phyloP scores from a whole-genome alignment of 2,113 vertebrate species.

The Hippocampus abdominalis region DNA sequence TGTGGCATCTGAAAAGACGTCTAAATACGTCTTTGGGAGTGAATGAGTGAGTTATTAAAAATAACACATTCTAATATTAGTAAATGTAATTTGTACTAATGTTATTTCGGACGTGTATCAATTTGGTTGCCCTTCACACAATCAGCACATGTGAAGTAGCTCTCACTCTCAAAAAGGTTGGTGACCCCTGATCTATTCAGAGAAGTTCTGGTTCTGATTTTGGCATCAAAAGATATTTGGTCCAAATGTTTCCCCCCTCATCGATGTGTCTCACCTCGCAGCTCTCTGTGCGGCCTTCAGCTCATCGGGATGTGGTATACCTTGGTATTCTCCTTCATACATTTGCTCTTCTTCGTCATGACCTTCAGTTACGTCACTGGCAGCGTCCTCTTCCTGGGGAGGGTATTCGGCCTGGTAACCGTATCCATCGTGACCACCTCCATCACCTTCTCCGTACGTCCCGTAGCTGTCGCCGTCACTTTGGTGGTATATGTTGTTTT shows the following conservation, averaged over 20 bases:
- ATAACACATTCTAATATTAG: too few relatives aligned
- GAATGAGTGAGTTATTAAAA: too few relatives aligned
- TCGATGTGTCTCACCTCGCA: slow-evolving; percentile 49
- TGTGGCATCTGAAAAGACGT: too few relatives aligned
- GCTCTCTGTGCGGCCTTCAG: slow-evolving; percentile 76
- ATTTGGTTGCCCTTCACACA: too few relatives aligned
- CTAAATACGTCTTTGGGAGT: too few relatives aligned
- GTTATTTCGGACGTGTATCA: too few relatives aligned
- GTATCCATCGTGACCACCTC: slow-evolving; percentile 69
- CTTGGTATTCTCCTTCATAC: slow-evolving; percentile 97
- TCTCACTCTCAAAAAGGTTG: too few relatives aligned
- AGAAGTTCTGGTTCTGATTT: too few relatives aligned
- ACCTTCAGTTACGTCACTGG: slow-evolving; percentile 91
- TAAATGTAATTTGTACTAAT: too few relatives aligned
- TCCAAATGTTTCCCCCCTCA: not conserved
- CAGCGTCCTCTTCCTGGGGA: slow-evolving; percentile 83
- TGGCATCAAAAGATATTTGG: too few relatives aligned
- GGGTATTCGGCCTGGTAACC: slow-evolving; percentile 74
- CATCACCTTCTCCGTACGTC: slow-evolving; percentile 64
- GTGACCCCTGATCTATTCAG: too few relatives aligned
- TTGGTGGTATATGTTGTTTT: slow-evolving; percentile 76
- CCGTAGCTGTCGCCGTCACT: slow-evolving; percentile 70
- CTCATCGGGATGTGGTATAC: slow-evolving; percentile 93
- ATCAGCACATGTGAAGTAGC: too few relatives aligned
- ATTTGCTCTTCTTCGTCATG: slow-evolving; percentile 96